Conservation (phyloP, 2,113 vertebrate genomes). For the Pagrus major region DNA sequence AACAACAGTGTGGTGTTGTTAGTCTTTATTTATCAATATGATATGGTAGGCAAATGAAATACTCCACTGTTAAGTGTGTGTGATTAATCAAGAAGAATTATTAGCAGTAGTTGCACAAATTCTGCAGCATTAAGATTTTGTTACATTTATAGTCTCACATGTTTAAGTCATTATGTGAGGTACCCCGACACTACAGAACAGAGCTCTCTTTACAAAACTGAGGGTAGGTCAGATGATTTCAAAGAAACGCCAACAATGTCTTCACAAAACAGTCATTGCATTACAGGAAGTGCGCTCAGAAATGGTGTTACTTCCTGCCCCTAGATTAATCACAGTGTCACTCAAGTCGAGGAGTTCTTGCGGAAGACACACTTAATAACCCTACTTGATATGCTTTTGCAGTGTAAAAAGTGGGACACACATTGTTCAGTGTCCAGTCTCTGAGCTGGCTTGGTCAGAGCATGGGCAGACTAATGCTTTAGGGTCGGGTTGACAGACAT, state of each 20-base stretch:
- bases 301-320: conserved; percentile 78
- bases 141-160: conserved; percentile 12
- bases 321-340: conserved; percentile 68
- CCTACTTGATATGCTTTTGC: background rate
- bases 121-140: background rate
- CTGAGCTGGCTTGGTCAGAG: conserved; percentile 14
- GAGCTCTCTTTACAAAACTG: conserved; percentile 45
- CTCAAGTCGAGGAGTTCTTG: background rate
- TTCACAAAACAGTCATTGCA: conserved; percentile 69
- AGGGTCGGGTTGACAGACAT: conserved; percentile 52
- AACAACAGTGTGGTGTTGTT: conserved; percentile 39
- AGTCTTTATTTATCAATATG: conserved; percentile 32
- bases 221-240: conserved; percentile 79
- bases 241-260: conserved; percentile 63
- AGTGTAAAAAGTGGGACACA: background rate
- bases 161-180: conserved; percentile 19
- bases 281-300: conserved; percentile 81
- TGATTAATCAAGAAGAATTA: conserved; percentile 24
- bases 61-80: background rate
- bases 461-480: conserved; percentile 23
- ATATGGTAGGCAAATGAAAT: conserved; percentile 27
- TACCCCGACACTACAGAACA: conserved; percentile 4
- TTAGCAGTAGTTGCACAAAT: background rate
- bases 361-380: background rate
- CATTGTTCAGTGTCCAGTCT: background rate